Evolutionary conservation across 2,113 vertebrate species (phyloP).

Genomic region (Macroglossus sobrinus): DNA sequence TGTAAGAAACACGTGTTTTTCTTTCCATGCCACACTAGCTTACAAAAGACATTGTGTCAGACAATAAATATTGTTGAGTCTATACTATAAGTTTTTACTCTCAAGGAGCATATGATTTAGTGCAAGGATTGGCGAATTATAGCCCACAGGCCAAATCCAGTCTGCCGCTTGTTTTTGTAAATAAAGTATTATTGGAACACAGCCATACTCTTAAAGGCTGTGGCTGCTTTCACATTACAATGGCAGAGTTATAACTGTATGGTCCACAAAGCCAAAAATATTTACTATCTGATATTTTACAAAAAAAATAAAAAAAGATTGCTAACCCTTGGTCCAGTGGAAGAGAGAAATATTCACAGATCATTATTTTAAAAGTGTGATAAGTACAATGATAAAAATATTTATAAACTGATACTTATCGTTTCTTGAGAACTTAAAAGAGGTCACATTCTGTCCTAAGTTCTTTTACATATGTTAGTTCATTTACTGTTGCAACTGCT

Average conservation of each 20-base stretch:
- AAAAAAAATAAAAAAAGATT: background rate
- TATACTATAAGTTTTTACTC: background rate
- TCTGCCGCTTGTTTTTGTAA: background rate
- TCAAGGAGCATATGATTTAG: background rate
- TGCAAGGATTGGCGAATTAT: background rate
- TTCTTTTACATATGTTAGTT: background rate
- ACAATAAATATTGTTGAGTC: background rate
- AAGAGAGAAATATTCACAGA: background rate
- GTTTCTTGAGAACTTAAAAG: background rate
- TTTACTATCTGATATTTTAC: background rate
- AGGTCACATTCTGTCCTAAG: background rate
- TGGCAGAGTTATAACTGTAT: background rate
- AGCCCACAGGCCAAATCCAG: background rate
- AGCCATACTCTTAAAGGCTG: background rate
- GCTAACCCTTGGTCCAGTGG: background rate
- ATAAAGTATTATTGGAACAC: constrained; percentile 26
- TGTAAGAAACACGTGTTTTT: background rate
- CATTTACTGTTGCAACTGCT: background rate
- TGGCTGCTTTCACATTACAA: background rate
- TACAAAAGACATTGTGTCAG: background rate
- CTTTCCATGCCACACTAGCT: background rate
- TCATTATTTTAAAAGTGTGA: background rate
- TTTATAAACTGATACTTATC: background rate
- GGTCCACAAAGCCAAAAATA: background rate
- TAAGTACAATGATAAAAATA: background rate